phyloP scores from a whole-genome alignment of 2,797 vertebrate genomes.

The Lindbergichthys nudifrons region DNA sequence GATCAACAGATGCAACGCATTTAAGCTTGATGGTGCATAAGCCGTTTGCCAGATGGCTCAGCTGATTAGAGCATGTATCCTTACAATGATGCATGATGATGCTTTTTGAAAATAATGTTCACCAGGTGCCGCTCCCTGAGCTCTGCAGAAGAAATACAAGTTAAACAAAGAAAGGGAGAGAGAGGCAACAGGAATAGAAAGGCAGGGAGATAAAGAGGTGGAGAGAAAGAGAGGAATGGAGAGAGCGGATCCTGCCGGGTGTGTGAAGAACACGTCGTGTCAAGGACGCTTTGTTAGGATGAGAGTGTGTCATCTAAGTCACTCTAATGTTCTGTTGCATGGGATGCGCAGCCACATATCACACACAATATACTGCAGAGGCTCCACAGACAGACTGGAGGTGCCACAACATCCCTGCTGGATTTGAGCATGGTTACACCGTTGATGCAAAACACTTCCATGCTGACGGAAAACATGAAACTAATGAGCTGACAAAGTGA shows the following conservation, averaged over 20 bases:
- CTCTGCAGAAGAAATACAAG: constrained; percentile 72
- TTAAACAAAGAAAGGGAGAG: constrained; percentile 62
- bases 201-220: constrained; percentile 16
- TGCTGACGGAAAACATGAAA: constrained; percentile 72
- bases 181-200: constrained; percentile 16
- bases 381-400: constrained; percentile 56
- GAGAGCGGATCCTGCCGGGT: constrained; percentile 61
- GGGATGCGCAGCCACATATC: constrained; percentile 59
- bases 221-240: constrained; percentile 23
- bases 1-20: constrained; percentile 86
- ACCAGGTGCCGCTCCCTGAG: constrained; percentile 81
- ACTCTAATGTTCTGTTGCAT: constrained; percentile 67
- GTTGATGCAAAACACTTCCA: constrained; percentile 64
- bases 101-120: constrained; percentile 83
- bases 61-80: constrained; percentile 85
- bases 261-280: constrained; percentile 52
- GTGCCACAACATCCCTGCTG: constrained; percentile 49
- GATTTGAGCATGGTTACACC: constrained; percentile 55
- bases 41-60: constrained; percentile 84
- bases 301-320: constrained; percentile 75
- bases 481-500: constrained; percentile 78
- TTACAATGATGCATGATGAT: constrained; percentile 85
- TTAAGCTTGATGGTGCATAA: constrained; percentile 84
- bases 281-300: constrained; percentile 74
- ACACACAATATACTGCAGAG: constrained; percentile 63